These are phyloP conservation scores for Neostethus bicornis DNA, from an alignment of 2,797 vertebrate genomes.

Conservation along the genomic window DNA sequence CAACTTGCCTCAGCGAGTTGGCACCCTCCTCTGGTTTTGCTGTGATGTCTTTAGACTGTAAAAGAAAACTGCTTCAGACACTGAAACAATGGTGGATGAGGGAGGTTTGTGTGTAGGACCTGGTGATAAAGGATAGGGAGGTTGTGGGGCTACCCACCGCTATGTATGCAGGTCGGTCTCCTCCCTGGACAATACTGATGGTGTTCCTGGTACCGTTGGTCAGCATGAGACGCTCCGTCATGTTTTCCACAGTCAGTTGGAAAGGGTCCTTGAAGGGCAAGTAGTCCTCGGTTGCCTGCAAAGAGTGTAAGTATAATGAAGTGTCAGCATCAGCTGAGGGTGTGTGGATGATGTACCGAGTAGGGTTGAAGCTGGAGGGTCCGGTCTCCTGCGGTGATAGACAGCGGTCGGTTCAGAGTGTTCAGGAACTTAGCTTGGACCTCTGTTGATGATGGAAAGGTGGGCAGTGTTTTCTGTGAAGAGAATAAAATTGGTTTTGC, in stretches of 20 bases:
- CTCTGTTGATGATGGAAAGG: constrained; percentile 75
- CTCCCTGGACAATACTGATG: constrained; percentile 21
- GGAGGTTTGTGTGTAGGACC: no score
- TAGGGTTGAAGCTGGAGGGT: not conserved
- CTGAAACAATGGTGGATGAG: no score
- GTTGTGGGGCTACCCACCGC: constrained; percentile 21
- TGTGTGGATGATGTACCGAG: constrained; percentile 56
- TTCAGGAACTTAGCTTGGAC: constrained; percentile 87
- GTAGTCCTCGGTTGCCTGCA: constrained; percentile 62
- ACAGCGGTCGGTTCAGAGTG: constrained; percentile 24
- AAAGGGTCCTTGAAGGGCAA: constrained; percentile 16
- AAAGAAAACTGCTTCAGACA: constrained; percentile 4
- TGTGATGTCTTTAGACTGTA: constrained; percentile 56
- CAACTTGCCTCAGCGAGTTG: constrained; percentile 87
- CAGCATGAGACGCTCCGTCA: accelerated
- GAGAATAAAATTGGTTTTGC: no score
- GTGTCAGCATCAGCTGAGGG: not conserved
- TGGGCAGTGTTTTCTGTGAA: constrained; percentile 83
- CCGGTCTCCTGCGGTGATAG: not conserved
- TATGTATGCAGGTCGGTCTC: accelerated
- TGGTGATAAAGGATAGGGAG: not conserved
- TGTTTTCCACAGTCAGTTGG: accelerated
- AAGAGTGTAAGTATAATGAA: not conserved
- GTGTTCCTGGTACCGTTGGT: constrained; percentile 33
- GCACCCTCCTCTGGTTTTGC: constrained; percentile 84